phyloP scores from a whole-genome alignment of 1,140 invertebrate species.

The Penaeus indicus region DNA sequence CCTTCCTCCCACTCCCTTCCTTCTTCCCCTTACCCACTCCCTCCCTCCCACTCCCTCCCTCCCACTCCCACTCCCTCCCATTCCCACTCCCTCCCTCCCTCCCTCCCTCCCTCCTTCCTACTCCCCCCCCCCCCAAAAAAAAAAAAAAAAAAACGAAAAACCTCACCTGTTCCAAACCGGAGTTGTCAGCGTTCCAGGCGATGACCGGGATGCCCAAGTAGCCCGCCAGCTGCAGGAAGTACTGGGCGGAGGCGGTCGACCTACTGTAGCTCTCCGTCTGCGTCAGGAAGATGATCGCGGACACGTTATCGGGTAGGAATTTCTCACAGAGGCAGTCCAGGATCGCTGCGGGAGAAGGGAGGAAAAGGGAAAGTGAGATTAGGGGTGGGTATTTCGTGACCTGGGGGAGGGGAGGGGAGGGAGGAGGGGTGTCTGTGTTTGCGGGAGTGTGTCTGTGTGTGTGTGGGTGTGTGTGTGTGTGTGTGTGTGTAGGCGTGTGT shows the following conservation, averaged over 20 bases:
- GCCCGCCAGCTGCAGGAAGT: conserved; percentile 90
- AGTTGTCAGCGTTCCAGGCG: conserved; percentile 93
- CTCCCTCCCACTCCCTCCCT: not conserved
- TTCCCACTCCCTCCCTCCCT: not conserved
- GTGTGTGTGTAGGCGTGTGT: too few species aligned
- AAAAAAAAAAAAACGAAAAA: conserved; percentile 82
- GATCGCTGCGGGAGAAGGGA: conserved; percentile 47
- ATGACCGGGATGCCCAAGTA: conserved; percentile 90
- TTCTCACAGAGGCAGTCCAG: conserved; percentile 84
- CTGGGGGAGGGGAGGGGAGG: not conserved
- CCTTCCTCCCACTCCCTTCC: not conserved
- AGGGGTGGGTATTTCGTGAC: too few species aligned
- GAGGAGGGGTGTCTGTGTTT: not conserved
- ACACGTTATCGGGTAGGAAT: conserved; percentile 89
- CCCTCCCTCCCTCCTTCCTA: too few species aligned
- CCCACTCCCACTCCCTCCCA: not conserved
- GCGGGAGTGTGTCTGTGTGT: too few species aligned
- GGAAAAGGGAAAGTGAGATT: too few species aligned
- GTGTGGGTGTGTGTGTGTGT: too few species aligned
- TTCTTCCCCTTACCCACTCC: not conserved
- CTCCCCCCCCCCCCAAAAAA: not conserved
- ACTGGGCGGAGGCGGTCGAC: conserved; percentile 92
- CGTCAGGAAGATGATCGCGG: conserved; percentile 92
- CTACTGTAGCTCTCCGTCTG: conserved; percentile 89
- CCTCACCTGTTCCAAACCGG: conserved; percentile 81